phyloP scores from a whole-genome alignment of 2,888 invertebrate genomes.

The Amphiduros pacificus region DNA sequence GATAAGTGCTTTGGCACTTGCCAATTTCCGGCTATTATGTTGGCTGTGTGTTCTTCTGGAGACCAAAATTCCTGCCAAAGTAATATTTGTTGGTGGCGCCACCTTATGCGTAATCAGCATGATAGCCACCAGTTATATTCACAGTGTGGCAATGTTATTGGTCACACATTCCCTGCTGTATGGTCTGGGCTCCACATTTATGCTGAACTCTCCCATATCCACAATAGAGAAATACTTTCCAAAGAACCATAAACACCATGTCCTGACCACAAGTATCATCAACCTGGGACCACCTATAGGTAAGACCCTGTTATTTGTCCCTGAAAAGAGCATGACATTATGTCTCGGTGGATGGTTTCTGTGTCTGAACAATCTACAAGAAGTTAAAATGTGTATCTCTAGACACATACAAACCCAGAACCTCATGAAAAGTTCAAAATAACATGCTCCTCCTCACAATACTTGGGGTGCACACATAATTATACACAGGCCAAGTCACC shows the following conservation, averaged over 20 bases:
- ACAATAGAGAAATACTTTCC: constrained; percentile 1
- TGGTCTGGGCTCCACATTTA: constrained; percentile 8
- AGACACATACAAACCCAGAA: too few relatives aligned
- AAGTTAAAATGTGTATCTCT: too few relatives aligned
- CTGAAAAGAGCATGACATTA: too few relatives aligned
- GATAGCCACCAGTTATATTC: not conserved
- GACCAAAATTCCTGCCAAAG: not conserved
- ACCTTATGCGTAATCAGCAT: constrained; percentile 3
- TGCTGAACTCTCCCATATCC: constrained; percentile 3
- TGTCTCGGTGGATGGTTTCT: too few relatives aligned
- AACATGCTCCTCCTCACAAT: too few relatives aligned
- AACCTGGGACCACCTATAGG: constrained; percentile 5
- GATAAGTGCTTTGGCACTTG: constrained; percentile 6
- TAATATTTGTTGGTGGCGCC: not conserved
- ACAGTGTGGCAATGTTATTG: not conserved
- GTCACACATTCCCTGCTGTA: constrained; percentile 6
- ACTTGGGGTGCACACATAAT: too few relatives aligned
- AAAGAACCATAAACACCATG: not conserved
- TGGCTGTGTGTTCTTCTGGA: constrained; percentile 5
- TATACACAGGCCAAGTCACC: too few relatives aligned
- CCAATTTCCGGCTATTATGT: constrained; percentile 10
- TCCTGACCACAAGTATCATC: constrained; percentile 1
- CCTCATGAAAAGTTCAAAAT: too few relatives aligned
- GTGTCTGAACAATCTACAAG: too few relatives aligned
- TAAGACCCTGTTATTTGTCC: too few relatives aligned